Conservation (phyloP, 2,797 vertebrate genomes). For the Fringilla coelebs region DNA sequence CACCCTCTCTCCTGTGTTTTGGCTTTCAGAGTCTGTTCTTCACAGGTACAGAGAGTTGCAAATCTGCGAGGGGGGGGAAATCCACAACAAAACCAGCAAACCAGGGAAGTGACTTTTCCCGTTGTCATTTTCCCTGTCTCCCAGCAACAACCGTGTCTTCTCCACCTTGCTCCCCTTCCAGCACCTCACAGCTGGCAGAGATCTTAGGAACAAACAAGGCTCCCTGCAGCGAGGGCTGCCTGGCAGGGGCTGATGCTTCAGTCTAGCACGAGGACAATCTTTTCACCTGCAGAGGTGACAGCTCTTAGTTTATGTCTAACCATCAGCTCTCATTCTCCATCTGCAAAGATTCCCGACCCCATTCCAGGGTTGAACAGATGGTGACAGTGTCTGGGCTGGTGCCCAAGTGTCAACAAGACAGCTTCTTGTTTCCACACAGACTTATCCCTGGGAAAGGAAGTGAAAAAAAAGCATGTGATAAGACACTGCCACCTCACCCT, state of each 20-base stretch:
- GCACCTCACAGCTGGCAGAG: constrained; percentile 30
- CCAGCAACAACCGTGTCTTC: constrained; percentile 24
- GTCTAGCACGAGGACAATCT: background rate
- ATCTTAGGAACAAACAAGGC: background rate
- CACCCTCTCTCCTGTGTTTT: background rate
- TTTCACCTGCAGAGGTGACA: background rate
- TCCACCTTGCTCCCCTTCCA: constrained; percentile 8
- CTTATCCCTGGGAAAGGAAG: background rate
- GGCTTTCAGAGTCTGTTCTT: constrained; percentile 38
- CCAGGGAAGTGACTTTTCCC: background rate
- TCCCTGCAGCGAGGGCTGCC: background rate
- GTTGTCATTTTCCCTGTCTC: constrained; percentile 17
- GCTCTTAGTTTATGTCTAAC: background rate
- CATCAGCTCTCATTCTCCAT: background rate
- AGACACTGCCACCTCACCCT: background rate
- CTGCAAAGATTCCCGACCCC: background rate
- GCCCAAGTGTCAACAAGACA: background rate
- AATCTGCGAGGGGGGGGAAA: background rate
- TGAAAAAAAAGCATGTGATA: background rate
- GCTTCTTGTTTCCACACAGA: background rate
- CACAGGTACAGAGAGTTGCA: constrained; percentile 40
- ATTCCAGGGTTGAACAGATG: background rate
- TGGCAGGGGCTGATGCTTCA: background rate
- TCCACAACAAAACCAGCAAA: background rate
- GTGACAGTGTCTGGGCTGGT: background rate